Evolutionary conservation across 2,888 invertebrate genomes (phyloP).

Genomic region (Elmis aenea): DNA sequence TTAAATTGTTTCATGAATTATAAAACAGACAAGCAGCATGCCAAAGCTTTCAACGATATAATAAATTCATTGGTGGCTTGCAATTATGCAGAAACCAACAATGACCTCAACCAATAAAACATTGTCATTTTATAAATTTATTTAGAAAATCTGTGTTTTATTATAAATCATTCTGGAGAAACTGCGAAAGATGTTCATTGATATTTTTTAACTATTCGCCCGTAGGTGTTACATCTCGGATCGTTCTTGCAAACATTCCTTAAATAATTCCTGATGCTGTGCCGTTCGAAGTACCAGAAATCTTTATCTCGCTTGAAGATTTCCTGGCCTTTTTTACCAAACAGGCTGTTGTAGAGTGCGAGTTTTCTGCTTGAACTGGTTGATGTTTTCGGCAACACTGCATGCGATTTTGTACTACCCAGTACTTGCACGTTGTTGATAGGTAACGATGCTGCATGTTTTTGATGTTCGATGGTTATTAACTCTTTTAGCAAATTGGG

Average conservation of each 20-base stretch:
- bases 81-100: not conserved
- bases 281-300: conserved; percentile 5
- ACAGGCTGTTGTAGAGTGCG: conserved; percentile 17
- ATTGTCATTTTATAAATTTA: no score
- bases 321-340: conserved; percentile 17
- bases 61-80: conserved; percentile 12
- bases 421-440: not conserved
- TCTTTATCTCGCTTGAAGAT: conserved; percentile 9
- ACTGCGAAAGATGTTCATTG: no score
- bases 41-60: conserved; percentile 17
- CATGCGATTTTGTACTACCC: not conserved
- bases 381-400: not conserved
- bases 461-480: not conserved
- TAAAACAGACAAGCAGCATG: conserved; percentile 18
- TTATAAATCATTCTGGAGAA: no score
- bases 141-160: no score
- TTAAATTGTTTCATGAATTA: conserved; percentile 10
- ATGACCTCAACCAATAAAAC: not conserved
- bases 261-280: not conserved
- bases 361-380: conserved; percentile 2
- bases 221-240: not conserved
- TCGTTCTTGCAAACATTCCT: not conserved
- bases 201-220: not conserved
- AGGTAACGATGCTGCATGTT: not conserved
- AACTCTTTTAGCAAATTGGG: no score